These are phyloP conservation scores for Myzus persicae DNA, from an alignment of 1,140 invertebrate species.

Conservation along the genomic window DNA sequence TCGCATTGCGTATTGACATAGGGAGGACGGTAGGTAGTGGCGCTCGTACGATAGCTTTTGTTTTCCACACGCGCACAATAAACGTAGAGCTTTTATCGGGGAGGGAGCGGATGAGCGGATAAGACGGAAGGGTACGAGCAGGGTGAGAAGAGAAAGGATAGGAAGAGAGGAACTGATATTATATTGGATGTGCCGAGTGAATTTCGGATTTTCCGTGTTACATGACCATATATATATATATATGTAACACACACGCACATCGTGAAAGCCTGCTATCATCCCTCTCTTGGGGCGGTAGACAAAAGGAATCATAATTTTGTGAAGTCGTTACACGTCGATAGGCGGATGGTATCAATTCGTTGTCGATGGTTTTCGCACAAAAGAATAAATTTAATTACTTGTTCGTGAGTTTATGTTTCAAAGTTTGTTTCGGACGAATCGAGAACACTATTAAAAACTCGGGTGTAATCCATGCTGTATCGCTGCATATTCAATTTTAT, in stretches of 20 bases:
- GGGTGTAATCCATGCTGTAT: neutral
- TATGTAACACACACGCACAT: neutral
- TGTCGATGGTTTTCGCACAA: neutral
- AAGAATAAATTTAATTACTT: conserved; percentile 40
- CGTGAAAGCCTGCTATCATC: neutral
- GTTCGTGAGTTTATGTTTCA: neutral
- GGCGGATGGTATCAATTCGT: neutral
- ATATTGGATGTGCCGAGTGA: conserved; percentile 42
- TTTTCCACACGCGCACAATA: conserved; percentile 41
- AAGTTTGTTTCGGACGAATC: neutral
- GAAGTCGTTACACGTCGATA: conserved; percentile 14
- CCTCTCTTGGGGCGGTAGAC: neutral
- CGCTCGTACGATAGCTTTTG: conserved; percentile 42
- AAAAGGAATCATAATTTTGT: conserved; percentile 40
- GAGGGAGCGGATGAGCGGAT: no score
- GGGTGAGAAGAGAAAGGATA: neutral
- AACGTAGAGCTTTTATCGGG: conserved; percentile 29
- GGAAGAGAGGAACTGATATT: conserved; percentile 19
- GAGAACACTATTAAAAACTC: neutral
- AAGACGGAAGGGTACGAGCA: neutral
- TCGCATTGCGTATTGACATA: conserved; percentile 29
- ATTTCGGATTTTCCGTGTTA: conserved; percentile 42
- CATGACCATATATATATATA: neutral
- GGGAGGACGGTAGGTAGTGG: neutral
- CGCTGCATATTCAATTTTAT: neutral